A percentile compares a stretch with the other conserved stretches of the same genome.
Conservation (phyloP, 2,113 vertebrate species). For the Nanger granti region DNA sequence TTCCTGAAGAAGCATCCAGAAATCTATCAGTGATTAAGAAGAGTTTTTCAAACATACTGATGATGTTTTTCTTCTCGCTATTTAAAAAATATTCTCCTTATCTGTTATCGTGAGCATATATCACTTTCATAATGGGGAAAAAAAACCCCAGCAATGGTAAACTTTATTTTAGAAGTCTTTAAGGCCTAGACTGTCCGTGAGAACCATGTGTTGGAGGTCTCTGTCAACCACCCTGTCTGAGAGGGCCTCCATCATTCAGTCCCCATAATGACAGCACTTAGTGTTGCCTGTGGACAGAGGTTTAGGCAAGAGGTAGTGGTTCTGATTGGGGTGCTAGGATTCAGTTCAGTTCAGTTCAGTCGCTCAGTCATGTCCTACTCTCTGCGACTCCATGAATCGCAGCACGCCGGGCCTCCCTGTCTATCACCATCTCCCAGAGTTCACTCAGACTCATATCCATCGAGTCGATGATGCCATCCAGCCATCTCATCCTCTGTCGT, state of each 20-base stretch:
- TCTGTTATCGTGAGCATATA: not conserved
- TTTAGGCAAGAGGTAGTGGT: not conserved
- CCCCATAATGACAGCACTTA: not conserved
- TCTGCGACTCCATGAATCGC: too few species aligned
- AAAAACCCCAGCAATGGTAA: not conserved
- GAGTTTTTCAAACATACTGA: not conserved
- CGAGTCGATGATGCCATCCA: too few species aligned
- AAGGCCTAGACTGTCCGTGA: not conserved
- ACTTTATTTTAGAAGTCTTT: not conserved
- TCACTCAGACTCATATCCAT: too few species aligned
- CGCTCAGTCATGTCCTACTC: too few species aligned
- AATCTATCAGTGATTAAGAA: not conserved
- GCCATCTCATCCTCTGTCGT: too few species aligned
- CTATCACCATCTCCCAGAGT: too few species aligned
- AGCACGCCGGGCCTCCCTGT: too few species aligned
- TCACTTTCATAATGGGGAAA: not conserved
- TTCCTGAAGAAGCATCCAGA: not conserved
- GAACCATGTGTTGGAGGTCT: not conserved
- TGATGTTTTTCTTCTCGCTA: not conserved
- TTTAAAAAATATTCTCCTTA: not conserved
- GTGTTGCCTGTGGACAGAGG: not conserved
- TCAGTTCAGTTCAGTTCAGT: too few species aligned
- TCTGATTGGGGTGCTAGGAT: not conserved
- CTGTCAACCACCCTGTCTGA: not conserved
- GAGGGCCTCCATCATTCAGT: not conserved